Conservation (phyloP, 2,113 vertebrate species). For the Ammospiza caudacuta region DNA sequence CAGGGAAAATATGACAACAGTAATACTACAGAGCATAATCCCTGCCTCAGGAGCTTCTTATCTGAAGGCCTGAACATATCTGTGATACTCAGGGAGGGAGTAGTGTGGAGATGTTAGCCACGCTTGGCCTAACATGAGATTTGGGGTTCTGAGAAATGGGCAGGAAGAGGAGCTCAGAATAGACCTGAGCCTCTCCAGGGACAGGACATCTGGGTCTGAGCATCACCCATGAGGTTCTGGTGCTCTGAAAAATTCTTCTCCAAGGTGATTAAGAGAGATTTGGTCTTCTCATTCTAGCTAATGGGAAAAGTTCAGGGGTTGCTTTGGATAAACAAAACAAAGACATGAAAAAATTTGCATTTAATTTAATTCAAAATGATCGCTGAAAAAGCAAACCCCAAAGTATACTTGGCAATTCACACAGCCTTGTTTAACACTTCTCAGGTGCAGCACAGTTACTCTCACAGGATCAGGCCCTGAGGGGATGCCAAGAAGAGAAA, state of each 20-base stretch:
- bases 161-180: background rate
- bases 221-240: background rate
- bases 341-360: background rate
- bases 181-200: background rate
- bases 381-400: background rate
- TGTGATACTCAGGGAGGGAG: background rate
- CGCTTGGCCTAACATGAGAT: background rate
- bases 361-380: background rate
- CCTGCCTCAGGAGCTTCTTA: conserved; percentile 25
- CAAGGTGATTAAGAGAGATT: background rate
- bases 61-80: background rate
- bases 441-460: background rate
- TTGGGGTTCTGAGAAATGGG: background rate
- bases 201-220: background rate
- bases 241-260: background rate
- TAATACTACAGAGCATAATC: conserved; percentile 39
- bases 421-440: background rate
- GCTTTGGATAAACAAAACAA: background rate
- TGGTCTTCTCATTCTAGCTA: background rate
- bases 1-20: conserved; percentile 49
- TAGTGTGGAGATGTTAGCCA: background rate
- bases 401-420: fast-evolving
- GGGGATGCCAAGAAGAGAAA: background rate
- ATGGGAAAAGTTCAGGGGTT: background rate
- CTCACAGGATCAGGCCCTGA: conserved; percentile 22